Conservation (phyloP, 2,797 vertebrate species). For the Adelosebastes latens region DNA sequence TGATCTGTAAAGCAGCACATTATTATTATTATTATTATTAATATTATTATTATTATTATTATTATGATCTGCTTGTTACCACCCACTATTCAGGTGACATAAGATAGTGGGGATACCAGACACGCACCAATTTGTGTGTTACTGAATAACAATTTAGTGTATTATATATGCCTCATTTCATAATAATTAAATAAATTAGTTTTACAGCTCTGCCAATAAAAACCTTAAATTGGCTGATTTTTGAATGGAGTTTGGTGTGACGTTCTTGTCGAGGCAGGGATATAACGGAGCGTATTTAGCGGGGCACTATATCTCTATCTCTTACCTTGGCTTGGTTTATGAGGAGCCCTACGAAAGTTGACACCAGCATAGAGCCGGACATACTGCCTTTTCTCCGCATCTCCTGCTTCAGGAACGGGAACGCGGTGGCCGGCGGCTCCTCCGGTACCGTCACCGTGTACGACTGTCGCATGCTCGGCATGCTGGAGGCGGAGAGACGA, state of each 20-base stretch:
- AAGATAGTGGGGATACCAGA: not conserved
- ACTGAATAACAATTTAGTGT: not conserved
- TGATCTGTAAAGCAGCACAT: not conserved
- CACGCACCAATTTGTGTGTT: not conserved
- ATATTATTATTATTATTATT: not conserved
- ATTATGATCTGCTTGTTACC: not conserved
- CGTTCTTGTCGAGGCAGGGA: not conserved
- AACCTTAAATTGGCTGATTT: not conserved
- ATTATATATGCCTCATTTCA: not conserved
- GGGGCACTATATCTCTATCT: constrained; percentile 1
- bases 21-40: too few relatives aligned
- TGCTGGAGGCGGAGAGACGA: constrained; percentile 36
- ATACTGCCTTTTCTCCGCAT: constrained; percentile 86
- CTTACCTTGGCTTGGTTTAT: constrained; percentile 95
- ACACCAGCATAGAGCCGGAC: constrained; percentile 89
- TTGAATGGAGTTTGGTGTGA: not conserved
- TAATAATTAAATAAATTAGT: not conserved
- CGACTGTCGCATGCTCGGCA: constrained; percentile 89
- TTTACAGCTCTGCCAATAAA: not conserved
- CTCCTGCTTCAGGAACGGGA: constrained; percentile 85
- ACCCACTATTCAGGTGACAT: not conserved
- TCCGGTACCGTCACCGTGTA: constrained; percentile 92
- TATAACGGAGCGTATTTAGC: not conserved
- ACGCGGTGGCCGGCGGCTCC: constrained; percentile 85
- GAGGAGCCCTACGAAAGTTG: constrained; percentile 91